A percentile compares a stretch with the other conserved stretches of the same genome.
Conservation (phyloP, 2,113 vertebrate species). For the Spheniscus mendiculus region DNA sequence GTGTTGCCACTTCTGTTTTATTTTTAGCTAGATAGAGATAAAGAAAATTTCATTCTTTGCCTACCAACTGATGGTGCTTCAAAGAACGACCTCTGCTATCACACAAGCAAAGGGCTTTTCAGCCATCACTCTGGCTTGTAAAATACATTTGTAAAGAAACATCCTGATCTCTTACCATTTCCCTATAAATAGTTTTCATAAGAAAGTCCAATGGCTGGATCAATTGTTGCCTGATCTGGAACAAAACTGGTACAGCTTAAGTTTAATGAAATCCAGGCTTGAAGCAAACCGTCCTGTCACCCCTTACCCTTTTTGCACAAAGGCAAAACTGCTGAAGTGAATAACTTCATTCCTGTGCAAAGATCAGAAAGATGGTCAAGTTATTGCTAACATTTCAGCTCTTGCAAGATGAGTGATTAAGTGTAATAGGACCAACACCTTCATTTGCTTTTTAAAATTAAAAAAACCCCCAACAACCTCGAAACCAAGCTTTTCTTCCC, state of each 20-base stretch:
- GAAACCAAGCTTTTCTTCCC: not conserved
- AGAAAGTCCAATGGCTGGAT: not conserved
- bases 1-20: not conserved
- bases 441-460: not conserved
- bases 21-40: not conserved
- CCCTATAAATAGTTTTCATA: not conserved
- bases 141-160: not conserved
- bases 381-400: not conserved
- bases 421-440: not conserved
- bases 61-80: not conserved
- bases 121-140: not conserved
- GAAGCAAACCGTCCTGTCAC: not conserved
- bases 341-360: not conserved
- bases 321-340: not conserved
- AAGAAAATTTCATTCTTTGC: not conserved
- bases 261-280: not conserved
- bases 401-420: not conserved
- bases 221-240: constrained; percentile 4
- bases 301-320: not conserved
- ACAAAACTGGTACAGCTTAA: not conserved
- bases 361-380: not conserved
- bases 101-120: not conserved
- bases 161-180: not conserved
- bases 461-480: not conserved
- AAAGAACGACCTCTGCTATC: not conserved